phyloP scores from a whole-genome alignment of 2,797 vertebrate genomes.

The Sternarchorhynchus goeldii region DNA sequence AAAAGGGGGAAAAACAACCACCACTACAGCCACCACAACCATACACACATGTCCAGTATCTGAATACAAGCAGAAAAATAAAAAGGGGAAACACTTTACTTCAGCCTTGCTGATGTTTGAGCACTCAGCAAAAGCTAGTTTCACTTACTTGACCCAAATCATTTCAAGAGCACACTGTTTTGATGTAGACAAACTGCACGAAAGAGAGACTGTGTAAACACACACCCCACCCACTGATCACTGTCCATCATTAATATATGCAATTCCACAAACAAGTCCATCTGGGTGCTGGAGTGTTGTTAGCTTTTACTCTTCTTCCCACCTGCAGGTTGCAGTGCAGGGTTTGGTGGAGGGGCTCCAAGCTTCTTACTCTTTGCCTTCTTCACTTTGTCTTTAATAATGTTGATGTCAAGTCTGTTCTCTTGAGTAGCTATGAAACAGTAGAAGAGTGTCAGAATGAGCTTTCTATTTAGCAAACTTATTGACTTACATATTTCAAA shows the following conservation, averaged over 20 bases:
- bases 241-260: slow-evolving; percentile 1
- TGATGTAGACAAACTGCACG: too few relatives aligned
- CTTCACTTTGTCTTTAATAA: slow-evolving; percentile 92
- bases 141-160: too few relatives aligned
- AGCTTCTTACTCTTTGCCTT: slow-evolving; percentile 92
- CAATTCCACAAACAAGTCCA: not conserved
- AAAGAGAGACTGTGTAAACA: not conserved
- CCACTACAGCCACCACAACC: too few relatives aligned
- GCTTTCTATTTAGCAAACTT: not conserved
- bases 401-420: slow-evolving; percentile 87
- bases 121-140: too few relatives aligned
- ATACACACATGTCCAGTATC: too few relatives aligned
- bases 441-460: slow-evolving; percentile 12
- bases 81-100: too few relatives aligned
- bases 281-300: slow-evolving; percentile 39
- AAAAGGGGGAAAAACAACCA: too few relatives aligned
- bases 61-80: too few relatives aligned
- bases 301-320: slow-evolving; percentile 68
- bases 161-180: too few relatives aligned
- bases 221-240: not conserved
- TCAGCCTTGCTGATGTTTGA: too few relatives aligned
- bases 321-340: slow-evolving; percentile 64
- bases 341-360: slow-evolving; percentile 83
- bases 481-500: not conserved
- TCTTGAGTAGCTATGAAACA: slow-evolving; percentile 75